Evolutionary conservation across 2,113 vertebrate genomes (phyloP).

Genomic region (Amazona vittata): DNA sequence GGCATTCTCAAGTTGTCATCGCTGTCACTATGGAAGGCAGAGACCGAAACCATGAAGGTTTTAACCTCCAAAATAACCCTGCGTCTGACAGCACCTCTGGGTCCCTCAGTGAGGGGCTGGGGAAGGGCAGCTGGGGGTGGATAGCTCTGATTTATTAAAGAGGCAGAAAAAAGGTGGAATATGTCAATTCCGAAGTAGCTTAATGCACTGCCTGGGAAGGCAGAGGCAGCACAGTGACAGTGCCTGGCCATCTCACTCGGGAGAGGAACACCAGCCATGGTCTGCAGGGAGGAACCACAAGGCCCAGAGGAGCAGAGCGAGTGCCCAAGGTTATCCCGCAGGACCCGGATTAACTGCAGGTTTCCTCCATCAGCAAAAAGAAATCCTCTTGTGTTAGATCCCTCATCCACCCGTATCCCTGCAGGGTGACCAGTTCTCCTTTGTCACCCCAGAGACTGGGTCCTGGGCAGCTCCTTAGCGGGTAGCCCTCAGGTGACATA

Average conservation of each 20-base stretch:
- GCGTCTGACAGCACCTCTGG: neutral
- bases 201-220: neutral
- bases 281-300: neutral
- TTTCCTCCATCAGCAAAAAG: neutral
- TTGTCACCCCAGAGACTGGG: fast-evolving
- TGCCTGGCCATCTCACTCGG: neutral
- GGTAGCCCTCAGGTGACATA: fast-evolving
- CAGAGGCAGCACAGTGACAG: neutral
- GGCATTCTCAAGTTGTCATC: neutral
- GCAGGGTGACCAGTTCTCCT: neutral
- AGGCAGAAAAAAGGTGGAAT: neutral
- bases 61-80: neutral
- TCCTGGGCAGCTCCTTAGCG: neutral
- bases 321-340: neutral
- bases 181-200: neutral
- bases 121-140: neutral
- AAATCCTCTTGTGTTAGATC: slow-evolving; percentile 28
- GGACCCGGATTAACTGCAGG: neutral
- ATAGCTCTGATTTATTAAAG: neutral
- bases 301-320: neutral
- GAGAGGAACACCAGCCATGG: fast-evolving
- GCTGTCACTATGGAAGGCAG: neutral
- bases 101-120: neutral
- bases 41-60: neutral
- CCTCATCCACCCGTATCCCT: neutral